Percentiles rank a stretch among this genome's conserved stretches.
Evolutionary conservation across 2,797 vertebrate genomes (phyloP).

Genomic region (Poecilia wingei): DNA sequence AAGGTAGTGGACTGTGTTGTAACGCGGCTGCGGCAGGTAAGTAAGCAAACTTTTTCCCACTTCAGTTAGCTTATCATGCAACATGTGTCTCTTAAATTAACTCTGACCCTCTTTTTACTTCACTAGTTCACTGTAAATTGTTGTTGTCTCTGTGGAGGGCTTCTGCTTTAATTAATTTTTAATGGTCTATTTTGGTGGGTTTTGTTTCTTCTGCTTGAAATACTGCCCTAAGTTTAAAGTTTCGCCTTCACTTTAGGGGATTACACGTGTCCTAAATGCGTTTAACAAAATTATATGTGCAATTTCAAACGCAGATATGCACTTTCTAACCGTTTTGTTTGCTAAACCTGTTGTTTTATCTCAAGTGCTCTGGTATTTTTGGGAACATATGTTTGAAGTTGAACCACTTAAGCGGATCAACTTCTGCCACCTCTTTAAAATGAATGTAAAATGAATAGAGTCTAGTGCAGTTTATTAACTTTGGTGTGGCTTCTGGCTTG

Average conservation of each 20-base stretch:
- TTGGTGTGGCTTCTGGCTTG: constrained; percentile 43
- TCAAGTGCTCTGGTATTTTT: not conserved
- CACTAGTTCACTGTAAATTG: not conserved
- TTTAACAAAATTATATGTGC: not conserved
- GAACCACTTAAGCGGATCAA: not conserved
- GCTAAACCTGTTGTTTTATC: not conserved
- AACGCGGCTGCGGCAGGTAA: constrained; percentile 24
- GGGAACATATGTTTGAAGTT: constrained; percentile 32
- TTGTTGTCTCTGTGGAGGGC: not conserved
- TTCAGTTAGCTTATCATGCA: not conserved
- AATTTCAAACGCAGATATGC: not conserved
- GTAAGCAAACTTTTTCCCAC: constrained; percentile 23
- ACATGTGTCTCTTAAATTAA: not conserved
- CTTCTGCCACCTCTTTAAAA: constrained; percentile 11
- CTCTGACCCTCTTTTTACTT: not conserved
- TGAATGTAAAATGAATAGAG: constrained; percentile 14
- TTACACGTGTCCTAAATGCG: too few species aligned
- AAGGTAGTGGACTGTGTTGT: constrained; percentile 45
- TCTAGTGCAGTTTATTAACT: constrained; percentile 45
- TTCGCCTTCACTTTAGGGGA: not conserved
- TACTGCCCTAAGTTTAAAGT: not conserved
- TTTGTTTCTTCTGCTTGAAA: constrained; percentile 8
- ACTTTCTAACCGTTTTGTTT: not conserved
- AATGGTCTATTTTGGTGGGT: constrained; percentile 2
- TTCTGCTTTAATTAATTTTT: constrained; percentile 12